These are phyloP conservation scores for Clamator glandarius DNA, from an alignment of 2,797 vertebrate species.

Conservation along the genomic window DNA sequence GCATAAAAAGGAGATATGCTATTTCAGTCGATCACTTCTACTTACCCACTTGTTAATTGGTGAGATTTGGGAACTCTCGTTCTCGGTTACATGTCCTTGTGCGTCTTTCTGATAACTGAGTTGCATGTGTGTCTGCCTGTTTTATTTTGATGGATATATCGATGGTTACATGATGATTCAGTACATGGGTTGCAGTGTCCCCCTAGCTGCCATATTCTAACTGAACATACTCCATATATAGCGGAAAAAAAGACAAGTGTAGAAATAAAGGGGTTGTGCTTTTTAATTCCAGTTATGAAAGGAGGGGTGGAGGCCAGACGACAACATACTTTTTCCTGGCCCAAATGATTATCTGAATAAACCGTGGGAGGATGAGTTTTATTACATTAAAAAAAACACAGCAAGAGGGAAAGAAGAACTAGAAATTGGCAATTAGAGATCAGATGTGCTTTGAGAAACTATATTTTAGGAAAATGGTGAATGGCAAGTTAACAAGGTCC, in stretches of 20 bases:
- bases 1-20: neutral
- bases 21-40: neutral
- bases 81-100: neutral
- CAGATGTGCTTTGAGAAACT: neutral
- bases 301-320: neutral
- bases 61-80: neutral
- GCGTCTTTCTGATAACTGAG: neutral
- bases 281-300: neutral
- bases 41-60: neutral
- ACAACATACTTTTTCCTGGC: neutral
- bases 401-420: neutral
- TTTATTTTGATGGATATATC: neutral
- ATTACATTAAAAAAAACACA: neutral
- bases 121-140: neutral
- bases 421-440: neutral
- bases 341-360: neutral
- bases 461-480: neutral
- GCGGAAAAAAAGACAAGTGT: neutral
- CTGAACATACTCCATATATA: neutral
- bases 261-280: neutral
- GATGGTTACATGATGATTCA: neutral
- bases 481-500: neutral
- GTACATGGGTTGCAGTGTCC: neutral
- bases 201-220: neutral
- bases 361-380: accelerated